Percentiles rank a stretch among this genome's conserved stretches.
Evolutionary conservation across 2,797 vertebrate genomes (phyloP).

Genomic region (Pangasius djambal): DNA sequence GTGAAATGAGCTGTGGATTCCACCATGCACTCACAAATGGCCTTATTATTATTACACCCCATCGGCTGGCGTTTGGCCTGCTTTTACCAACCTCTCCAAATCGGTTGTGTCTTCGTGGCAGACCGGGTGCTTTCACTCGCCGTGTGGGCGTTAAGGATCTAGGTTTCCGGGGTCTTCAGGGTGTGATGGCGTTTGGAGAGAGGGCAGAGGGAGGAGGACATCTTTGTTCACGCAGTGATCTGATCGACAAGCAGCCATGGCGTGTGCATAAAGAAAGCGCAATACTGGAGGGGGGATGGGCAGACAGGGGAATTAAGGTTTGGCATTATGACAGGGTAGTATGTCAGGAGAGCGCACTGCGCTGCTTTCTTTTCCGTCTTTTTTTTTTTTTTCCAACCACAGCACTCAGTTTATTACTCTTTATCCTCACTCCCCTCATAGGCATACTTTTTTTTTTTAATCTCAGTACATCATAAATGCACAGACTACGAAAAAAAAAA

Average conservation of each 20-base stretch:
- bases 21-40: constrained; percentile 61
- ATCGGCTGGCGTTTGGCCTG: constrained; percentile 37
- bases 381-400: constrained; percentile 5
- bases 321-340: constrained; percentile 74
- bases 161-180: constrained; percentile 42
- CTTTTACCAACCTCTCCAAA: constrained; percentile 40
- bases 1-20: constrained; percentile 74
- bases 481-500: constrained; percentile 49
- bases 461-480: constrained; percentile 52
- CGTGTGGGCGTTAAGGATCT: neutral
- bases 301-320: constrained; percentile 73
- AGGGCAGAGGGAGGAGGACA: constrained; percentile 62
- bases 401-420: constrained; percentile 51
- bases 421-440: constrained; percentile 48
- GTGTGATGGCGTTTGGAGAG: constrained; percentile 50
- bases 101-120: constrained; percentile 30
- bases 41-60: constrained; percentile 58
- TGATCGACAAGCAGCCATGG: constrained; percentile 70
- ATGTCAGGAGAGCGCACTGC: constrained; percentile 62
- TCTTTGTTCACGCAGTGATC: constrained; percentile 68
- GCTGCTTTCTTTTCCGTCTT: constrained; percentile 62
- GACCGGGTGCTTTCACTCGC: constrained; percentile 14
- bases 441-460: constrained; percentile 34
- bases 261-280: constrained; percentile 69
- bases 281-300: constrained; percentile 68